Evolutionary conservation across 92 coral and sea anemone species (phyloP), one percentile per base, ranked within the genome.

Genomic region (Porites rus): DNA sequence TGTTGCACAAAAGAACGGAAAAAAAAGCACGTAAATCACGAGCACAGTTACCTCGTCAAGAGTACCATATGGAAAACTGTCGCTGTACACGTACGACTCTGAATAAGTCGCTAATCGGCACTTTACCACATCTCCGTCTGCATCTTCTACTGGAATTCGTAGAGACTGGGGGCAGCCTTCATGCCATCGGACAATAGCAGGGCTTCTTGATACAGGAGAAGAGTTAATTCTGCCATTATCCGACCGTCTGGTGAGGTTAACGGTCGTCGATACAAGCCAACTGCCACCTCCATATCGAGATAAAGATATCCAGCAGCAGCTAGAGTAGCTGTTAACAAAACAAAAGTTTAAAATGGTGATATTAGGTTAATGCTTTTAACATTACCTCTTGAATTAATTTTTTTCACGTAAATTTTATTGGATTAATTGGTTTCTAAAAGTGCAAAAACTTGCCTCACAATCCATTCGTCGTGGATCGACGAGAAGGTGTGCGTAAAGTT

Each of bases 291-390:
- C 86, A 43, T 87, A 88, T 8, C 20, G 46, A 5, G 54, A 59
- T 69, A 89, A 31, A 3, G 84, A 70, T 9, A 84, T 84, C 92
- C 92, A 89, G 38, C 92, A 89, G 82, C 92, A 89, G 20, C 51
- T 70, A 8, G 79, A 6, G 38, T 28, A 28, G 38, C 38, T 28
- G 38, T 28, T 28, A 28, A 28, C 38, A 28, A 28, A 28, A 28
- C 38, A 2, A 28, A 28, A 28, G 38, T 28, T 1, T 1, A 28
- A 28, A 28, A 28, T 28, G 2, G 1, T 28, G 38, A 2, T 28
- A 28, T 28, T 28, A 28, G 38, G 38, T 28, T 28, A 28, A 28
- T 2, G 38, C 38, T 28, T 28, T 28, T 28, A 28, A 28, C 38
- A 28, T 28, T 2, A 28, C 2, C 38, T 28, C 3, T 28, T 28